These are phyloP conservation scores for Hemicrepidius hirtus DNA, from an alignment of 2,888 invertebrate genomes.

Conservation along the genomic window DNA sequence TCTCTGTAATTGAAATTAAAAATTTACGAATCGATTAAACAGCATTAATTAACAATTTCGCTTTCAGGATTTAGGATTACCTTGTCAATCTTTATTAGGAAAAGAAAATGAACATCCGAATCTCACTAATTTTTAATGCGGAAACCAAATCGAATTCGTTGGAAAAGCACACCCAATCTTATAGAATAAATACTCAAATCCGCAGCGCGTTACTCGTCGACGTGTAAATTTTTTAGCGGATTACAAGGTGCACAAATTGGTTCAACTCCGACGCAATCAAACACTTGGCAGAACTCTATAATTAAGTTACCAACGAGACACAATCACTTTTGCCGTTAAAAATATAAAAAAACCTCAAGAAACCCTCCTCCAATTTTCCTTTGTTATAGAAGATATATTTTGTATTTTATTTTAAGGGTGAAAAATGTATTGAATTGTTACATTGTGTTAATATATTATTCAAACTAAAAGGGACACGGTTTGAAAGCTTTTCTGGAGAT, in stretches of 20 bases:
- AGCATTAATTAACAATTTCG: no score
- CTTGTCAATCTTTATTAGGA: background rate
- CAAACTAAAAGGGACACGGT: conserved; percentile 45
- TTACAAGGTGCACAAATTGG: conserved; percentile 45
- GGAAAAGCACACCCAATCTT: conserved; percentile 13
- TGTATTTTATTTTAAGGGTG: background rate
- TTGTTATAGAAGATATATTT: background rate
- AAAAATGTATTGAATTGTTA: conserved; percentile 33
- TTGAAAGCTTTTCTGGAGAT: conserved; percentile 46
- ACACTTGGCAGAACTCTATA: conserved; percentile 47
- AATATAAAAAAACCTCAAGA: conserved; percentile 27
- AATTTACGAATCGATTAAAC: no score
- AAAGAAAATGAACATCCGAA: conserved; percentile 12
- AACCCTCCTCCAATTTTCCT: no score
- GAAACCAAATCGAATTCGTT: conserved; percentile 4
- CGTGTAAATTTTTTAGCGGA: conserved; percentile 47
- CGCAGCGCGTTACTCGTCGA: conserved; percentile 32
- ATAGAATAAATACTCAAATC: conserved; percentile 40
- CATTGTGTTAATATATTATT: conserved; percentile 48
- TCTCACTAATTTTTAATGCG: conserved; percentile 2
- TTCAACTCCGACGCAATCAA: conserved; percentile 46
- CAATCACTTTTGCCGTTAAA: conserved; percentile 45
- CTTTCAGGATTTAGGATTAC: no score
- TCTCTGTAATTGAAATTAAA: no score
- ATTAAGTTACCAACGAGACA: conserved; percentile 47